These are phyloP conservation scores for Baronia brevicornis DNA, from an alignment of 2,888 invertebrate genomes.

Conservation along the genomic window DNA sequence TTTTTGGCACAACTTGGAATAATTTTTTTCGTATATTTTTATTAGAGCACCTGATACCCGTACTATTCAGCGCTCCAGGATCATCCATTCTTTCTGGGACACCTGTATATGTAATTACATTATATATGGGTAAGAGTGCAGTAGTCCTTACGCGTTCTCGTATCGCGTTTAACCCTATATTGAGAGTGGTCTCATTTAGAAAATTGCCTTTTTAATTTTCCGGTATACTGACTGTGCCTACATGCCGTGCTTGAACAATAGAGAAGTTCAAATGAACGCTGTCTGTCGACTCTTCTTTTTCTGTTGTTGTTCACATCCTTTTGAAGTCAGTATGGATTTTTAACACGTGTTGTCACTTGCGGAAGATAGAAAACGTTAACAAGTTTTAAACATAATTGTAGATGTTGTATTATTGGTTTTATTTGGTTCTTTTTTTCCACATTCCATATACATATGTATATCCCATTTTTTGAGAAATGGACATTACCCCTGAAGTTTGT, in stretches of 20 bases:
- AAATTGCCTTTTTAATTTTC: conserved; percentile 68
- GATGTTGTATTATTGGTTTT: not conserved
- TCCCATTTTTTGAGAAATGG: too few relatives aligned
- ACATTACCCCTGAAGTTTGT: too few relatives aligned
- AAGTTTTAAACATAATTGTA: not conserved
- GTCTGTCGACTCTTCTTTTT: conserved; percentile 22
- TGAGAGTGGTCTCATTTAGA: conserved; percentile 50
- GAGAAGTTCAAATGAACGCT: conserved; percentile 23
- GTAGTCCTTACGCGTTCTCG: conserved; percentile 19
- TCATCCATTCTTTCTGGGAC: too few relatives aligned
- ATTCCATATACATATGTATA: too few relatives aligned
- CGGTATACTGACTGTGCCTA: conserved; percentile 40
- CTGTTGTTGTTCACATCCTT: conserved; percentile 17
- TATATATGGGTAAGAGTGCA: conserved; percentile 18
- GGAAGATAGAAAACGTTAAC: not conserved
- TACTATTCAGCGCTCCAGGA: too few relatives aligned
- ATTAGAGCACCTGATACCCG: too few relatives aligned
- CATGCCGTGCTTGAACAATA: conserved; percentile 21
- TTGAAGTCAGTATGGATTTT: conserved; percentile 6
- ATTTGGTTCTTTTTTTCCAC: too few relatives aligned
- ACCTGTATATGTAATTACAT: too few relatives aligned
- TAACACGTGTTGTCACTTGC: conserved; percentile 6
- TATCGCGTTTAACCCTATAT: conserved; percentile 34
- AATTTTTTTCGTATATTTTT: too few relatives aligned
- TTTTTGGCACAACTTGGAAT: too few relatives aligned